Percentiles rank a stretch among this genome's conserved stretches.
Evolutionary conservation across 2,888 invertebrate species (phyloP).

Genomic region (Drosophila aldrichi): DNA sequence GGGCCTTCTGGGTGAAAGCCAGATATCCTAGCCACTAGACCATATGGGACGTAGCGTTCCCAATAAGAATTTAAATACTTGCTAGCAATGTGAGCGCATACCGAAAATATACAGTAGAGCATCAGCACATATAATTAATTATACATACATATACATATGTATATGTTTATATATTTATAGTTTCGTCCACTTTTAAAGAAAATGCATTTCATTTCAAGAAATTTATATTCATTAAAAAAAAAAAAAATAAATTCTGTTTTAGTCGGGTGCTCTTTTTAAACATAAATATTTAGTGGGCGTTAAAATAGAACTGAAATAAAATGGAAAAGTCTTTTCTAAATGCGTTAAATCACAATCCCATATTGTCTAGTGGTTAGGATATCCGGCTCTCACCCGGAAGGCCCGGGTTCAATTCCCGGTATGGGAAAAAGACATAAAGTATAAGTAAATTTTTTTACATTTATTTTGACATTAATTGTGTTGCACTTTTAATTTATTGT

Average conservation of each 20-base stretch:
- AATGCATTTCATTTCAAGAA: neutral
- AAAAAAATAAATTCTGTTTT: neutral
- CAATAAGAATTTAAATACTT: neutral
- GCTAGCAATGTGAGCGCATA: neutral
- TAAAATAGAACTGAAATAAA: too few relatives aligned
- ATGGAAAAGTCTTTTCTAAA: neutral
- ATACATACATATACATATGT: too few relatives aligned
- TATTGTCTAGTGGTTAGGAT: slow-evolving; percentile 86
- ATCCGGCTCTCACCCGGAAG: slow-evolving; percentile 86
- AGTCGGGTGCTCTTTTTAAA: neutral
- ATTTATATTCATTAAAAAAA: neutral
- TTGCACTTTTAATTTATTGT: slow-evolving; percentile 28
- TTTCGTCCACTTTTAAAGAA: neutral
- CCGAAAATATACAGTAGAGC: too few relatives aligned
- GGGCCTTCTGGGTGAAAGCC: slow-evolving; percentile 88
- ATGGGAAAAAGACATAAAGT: slow-evolving; percentile 89
- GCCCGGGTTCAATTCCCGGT: slow-evolving; percentile 96
- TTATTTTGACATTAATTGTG: slow-evolving; percentile 4
- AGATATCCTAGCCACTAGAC: slow-evolving; percentile 86
- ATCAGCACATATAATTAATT: too few relatives aligned
- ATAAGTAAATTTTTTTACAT: neutral
- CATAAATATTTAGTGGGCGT: neutral
- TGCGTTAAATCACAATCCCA: slow-evolving; percentile 67
- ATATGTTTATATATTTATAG: neutral
- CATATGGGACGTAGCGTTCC: slow-evolving; percentile 81